Evolutionary conservation across 2,113 vertebrate species (phyloP), one percentile per base, ranked within the genome.

Genomic region (Acrocephalus arundinaceus): DNA sequence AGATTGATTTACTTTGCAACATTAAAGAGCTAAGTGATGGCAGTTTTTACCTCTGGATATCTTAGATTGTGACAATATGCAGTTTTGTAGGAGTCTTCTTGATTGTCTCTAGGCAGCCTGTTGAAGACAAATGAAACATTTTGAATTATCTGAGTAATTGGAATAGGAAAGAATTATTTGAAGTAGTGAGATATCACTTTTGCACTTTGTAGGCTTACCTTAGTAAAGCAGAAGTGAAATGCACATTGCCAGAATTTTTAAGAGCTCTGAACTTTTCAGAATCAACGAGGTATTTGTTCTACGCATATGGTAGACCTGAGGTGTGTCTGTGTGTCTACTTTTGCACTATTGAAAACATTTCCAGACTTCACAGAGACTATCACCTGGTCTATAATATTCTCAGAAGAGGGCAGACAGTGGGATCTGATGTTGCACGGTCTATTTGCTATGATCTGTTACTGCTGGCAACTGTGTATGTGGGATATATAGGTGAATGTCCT

Each of bases 301-400:
- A 46, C 66, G 61, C 89, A 83, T 83, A 49, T 80, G 76, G 94
- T 39, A 92, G 89, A 93, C 77, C 61, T 63, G 62, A 86, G 76
- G 68, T 80, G 75, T 72, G 62, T 82, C 66, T 87, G 49, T 37
- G 21, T 77, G 72, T 87, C 86, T 95, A 87, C 71, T 89, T 95
- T 89, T 70, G 54, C 62, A 23, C 81, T 79, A 10, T 19, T 87
- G 78, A 89, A 91, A 94, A 58, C 87, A 28, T 93, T 95, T n/a
- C 78, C 89, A 97, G 85, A 85, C 85, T 92, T 89, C 49, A 87
- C 52, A 82, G 77, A 89, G 70, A 61, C 66, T 46, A 65, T 95
- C 73, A 75, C 85, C 48, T 75, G 70, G 46, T 73, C 62, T 48
- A 2, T 79, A 87, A 76, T 85, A 65, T 35, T 68, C 91, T 95